Evolutionary conservation across 2,888 invertebrate species (phyloP).

Genomic region (Troilus luridus): DNA sequence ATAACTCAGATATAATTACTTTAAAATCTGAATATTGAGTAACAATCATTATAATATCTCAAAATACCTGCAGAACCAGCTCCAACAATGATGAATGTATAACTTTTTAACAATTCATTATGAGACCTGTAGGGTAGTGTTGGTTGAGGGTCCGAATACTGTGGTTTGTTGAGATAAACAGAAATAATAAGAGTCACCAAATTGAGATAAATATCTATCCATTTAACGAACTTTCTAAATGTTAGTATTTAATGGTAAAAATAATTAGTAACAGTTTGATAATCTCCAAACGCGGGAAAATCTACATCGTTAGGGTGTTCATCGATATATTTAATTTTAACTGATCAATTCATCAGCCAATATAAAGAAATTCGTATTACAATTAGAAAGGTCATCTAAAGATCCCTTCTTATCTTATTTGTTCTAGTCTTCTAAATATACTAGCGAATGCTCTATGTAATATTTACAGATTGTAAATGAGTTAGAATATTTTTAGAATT

Average conservation of each 20-base stretch:
- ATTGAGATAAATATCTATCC: not conserved
- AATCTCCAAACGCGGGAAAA: not conserved
- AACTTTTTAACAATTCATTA: not conserved
- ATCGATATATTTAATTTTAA: not conserved
- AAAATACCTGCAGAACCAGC: conserved; percentile 55
- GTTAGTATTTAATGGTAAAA: not conserved
- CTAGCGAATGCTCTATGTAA: too few species aligned
- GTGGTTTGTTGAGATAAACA: not conserved
- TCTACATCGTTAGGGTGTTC: not conserved
- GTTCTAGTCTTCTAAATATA: not conserved
- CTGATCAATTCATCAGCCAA: not conserved
- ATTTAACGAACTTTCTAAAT: not conserved
- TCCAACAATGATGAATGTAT: conserved; percentile 50
- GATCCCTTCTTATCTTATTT: not conserved
- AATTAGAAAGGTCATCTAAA: not conserved
- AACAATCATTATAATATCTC: not conserved
- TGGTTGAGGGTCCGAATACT: not conserved
- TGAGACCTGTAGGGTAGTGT: not conserved
- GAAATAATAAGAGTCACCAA: not conserved
- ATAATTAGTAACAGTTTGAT: not conserved
- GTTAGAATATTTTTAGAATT: too few species aligned
- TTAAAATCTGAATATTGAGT: not conserved
- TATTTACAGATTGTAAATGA: too few species aligned
- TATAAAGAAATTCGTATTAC: not conserved
- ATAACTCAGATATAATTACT: not conserved